phyloP scores from a whole-genome alignment of 1,140 invertebrate species.

The Drosophila persimilis region DNA sequence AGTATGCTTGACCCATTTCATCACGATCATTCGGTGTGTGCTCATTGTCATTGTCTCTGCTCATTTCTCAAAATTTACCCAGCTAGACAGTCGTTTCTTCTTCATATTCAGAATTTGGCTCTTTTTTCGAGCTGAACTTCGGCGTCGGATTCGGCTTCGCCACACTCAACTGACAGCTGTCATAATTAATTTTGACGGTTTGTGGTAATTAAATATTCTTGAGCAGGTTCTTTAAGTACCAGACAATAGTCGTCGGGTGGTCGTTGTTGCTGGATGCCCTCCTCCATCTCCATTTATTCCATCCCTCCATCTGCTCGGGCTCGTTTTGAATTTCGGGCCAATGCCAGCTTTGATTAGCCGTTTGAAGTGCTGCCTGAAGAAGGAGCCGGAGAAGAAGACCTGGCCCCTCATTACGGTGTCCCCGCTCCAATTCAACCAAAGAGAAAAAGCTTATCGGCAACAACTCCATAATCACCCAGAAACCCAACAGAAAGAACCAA shows the following conservation, averaged over 20 bases:
- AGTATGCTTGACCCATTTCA: conserved; percentile 74
- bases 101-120: conserved; percentile 27
- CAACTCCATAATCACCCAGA: conserved; percentile 63
- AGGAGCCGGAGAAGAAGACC: conserved; percentile 2
- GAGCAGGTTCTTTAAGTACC: conserved; percentile 63
- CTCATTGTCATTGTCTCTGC: conserved; percentile 51
- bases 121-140: conserved; percentile 19
- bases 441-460: conserved; percentile 41
- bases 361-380: conserved; percentile 47
- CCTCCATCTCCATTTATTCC: neutral
- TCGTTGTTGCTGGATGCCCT: neutral
- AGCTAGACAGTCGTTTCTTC: conserved; percentile 15
- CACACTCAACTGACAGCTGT: conserved; percentile 76
- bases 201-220: conserved; percentile 76
- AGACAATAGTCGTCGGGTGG: conserved; percentile 43
- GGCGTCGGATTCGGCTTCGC: conserved; percentile 38
- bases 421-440: too few species aligned
- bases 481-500: conserved; percentile 7
- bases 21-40: conserved; percentile 51
- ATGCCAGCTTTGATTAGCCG: conserved; percentile 73
- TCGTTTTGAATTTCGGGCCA: conserved; percentile 67
- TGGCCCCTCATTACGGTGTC: conserved; percentile 50
- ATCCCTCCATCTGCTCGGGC: neutral
- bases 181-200: conserved; percentile 78
- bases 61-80: conserved; percentile 24